phyloP scores from a whole-genome alignment of 2,797 vertebrate genomes.

The Xenops minutus region DNA sequence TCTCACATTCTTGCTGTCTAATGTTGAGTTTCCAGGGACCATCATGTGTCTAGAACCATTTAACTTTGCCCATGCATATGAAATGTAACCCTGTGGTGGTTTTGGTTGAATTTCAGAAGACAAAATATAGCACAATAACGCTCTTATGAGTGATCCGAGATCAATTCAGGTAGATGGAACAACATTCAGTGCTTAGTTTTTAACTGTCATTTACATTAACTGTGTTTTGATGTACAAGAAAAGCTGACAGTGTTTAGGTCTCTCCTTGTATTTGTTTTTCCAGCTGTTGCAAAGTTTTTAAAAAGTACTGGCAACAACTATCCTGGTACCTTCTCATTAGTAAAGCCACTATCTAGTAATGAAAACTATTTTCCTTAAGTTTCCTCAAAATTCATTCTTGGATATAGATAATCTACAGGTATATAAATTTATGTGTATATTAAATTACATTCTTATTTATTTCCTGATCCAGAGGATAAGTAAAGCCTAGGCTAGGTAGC shows the following conservation, averaged over 20 bases:
- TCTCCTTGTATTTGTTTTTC: neutral
- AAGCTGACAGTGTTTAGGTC: neutral
- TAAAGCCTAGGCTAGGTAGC: neutral
- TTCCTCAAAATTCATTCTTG: neutral
- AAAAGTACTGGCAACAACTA: neutral
- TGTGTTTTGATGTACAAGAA: slow-evolving; percentile 1
- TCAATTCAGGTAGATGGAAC: slow-evolving; percentile 48
- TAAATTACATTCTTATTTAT: neutral
- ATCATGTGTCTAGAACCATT: slow-evolving; percentile 58
- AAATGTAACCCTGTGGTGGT: slow-evolving; percentile 61
- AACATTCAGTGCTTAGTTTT: neutral
- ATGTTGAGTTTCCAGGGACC: slow-evolving; percentile 58
- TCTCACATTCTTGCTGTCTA: slow-evolving; percentile 51
- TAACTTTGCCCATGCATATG: slow-evolving; percentile 32
- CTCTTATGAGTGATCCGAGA: neutral
- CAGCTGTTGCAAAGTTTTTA: neutral
- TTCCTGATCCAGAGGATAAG: neutral
- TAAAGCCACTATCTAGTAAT: neutral
- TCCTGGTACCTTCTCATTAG: neutral
- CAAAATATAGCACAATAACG: slow-evolving; percentile 14
- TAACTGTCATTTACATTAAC: neutral
- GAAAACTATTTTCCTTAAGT: neutral
- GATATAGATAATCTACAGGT: neutral
- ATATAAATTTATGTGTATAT: neutral
- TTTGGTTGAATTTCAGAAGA: slow-evolving; percentile 64